Base-by-base conservation (phyloP, 2,888 invertebrate species). In the Oscheius sp. region DNA sequence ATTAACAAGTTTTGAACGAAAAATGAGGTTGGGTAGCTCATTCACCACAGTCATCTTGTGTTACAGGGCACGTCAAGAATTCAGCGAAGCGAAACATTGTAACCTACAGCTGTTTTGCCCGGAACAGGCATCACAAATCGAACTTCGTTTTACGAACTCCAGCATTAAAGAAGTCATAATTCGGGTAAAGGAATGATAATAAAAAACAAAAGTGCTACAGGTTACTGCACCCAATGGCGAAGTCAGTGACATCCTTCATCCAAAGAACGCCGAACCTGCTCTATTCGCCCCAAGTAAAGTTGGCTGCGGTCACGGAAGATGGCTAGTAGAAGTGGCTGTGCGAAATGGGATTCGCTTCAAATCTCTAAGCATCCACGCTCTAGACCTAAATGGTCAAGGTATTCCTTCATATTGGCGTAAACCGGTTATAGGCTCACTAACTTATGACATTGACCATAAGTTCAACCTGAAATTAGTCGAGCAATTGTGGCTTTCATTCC, bases 221-320 rank as follows among this genome's bases (percentile, higher is more conserved):
- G 55, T 72, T 27, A 74, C 70, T 31, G 74, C 76, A 15, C 76
- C 76, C n/a, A 76, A 73, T 33, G 76, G 76, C 34, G 76, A 76
- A 39, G 58, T 52, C 20, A 76, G 76, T 42, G 64, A 71, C 17
- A 69, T 74, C 48, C 65, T 76, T 20, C 68, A 70, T 37, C 76
- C 74, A 4, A 72, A 71, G 27, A 58, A 57, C 12, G 46, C 50
- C 3, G 71, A 61, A 27, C 67, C 39, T 17, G 72, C 70, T 4
- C 67, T 64, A 12, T 76, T 71, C 33, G 69, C 64, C 5, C 76
- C 76, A 6, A 65, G 71, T 10, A 71, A 72, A 55, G 75, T 73
- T 34, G 77, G 77, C 12, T 77, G 77, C 66, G 77, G 77, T 15
- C 77, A 77, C 37, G 77, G 74, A 6, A 58, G 34, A 10, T 77